phyloP scores from a whole-genome alignment of 2,113 vertebrate species.

The Microcebus griseorufus region DNA sequence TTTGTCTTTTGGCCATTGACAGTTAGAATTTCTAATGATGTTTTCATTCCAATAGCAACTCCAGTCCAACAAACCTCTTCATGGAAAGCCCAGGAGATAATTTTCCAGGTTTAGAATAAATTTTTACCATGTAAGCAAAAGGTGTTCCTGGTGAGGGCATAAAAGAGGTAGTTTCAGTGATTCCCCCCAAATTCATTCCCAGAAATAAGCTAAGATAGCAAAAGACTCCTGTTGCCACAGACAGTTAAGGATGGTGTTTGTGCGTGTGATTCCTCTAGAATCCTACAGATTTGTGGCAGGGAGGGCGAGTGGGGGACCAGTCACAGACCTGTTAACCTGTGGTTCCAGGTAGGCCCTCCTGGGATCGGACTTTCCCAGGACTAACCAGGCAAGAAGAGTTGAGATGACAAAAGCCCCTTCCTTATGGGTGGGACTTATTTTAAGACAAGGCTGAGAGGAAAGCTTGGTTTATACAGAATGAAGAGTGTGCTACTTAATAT shows the following conservation, averaged over 20 bases:
- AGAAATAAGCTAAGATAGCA: background rate
- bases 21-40: background rate
- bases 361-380: background rate
- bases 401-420: background rate
- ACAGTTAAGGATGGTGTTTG: background rate
- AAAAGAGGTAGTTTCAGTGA: background rate
- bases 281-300: background rate
- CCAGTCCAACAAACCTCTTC: background rate
- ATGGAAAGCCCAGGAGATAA: background rate
- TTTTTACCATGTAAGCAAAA: background rate
- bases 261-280: background rate
- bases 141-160: background rate
- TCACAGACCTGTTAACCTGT: background rate
- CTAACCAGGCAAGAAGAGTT: background rate
- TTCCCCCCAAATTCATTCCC: background rate
- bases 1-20: background rate
- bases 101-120: background rate
- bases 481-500: background rate
- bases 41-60: background rate
- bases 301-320: too few species aligned
- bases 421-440: background rate
- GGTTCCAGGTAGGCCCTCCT: background rate
- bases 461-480: background rate
- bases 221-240: background rate
- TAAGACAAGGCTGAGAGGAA: background rate